Evolutionary conservation across 2,113 vertebrate genomes (phyloP).

Genomic region (Nothocercus nigrocapillus): DNA sequence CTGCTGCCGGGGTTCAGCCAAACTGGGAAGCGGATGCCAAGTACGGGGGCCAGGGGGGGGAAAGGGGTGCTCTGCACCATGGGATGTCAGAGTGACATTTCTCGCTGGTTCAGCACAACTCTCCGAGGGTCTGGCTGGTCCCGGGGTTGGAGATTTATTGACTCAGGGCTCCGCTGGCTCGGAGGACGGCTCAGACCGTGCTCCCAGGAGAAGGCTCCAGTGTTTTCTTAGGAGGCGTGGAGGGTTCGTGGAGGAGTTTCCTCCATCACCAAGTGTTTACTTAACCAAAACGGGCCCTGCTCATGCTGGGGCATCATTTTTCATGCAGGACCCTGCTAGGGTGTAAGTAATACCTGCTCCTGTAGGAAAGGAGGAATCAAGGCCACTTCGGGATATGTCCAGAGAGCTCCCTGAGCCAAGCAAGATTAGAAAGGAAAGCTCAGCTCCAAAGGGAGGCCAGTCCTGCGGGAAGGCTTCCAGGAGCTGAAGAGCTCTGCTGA

Average conservation of each 20-base stretch:
- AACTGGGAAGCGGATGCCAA: not conserved
- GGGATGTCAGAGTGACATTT: not conserved
- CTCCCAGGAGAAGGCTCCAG: not conserved
- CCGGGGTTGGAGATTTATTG: not conserved
- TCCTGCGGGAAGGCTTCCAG: not conserved
- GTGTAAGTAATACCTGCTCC: constrained; percentile 19
- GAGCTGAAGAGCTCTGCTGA: accelerated
- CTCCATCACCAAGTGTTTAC: not conserved
- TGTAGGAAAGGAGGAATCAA: not conserved
- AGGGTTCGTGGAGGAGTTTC: not conserved
- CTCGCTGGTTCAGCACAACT: accelerated
- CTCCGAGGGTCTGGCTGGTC: not conserved
- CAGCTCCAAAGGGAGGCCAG: not conserved
- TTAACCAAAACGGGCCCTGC: constrained; percentile 37
- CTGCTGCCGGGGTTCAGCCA: not conserved
- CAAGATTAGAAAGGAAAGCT: not conserved
- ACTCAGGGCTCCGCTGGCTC: not conserved
- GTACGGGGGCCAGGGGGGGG: accelerated
- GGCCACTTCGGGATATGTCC: accelerated
- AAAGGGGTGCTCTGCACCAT: not conserved
- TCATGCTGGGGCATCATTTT: not conserved
- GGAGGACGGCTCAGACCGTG: not conserved
- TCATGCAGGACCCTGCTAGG: not conserved
- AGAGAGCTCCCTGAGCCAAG: not conserved
- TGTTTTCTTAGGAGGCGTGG: constrained; percentile 50